Evolutionary conservation across 2,888 invertebrate genomes (phyloP).

Genomic region (Drosophila pseudotalamancana): DNA sequence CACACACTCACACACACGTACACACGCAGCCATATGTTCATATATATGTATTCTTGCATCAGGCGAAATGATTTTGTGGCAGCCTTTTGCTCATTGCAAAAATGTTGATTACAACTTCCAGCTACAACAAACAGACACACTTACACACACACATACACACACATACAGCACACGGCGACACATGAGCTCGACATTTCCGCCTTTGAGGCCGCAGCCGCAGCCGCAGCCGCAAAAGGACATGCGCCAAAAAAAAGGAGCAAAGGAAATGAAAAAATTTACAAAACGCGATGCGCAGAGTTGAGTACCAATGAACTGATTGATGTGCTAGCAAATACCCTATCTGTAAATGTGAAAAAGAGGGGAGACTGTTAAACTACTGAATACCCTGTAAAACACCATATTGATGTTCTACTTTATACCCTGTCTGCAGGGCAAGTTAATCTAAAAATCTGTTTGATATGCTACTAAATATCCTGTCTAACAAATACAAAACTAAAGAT

Average conservation of each 20-base stretch:
- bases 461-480: too few relatives aligned
- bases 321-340: slow-evolving; percentile 4
- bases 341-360: not conserved
- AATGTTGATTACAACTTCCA: slow-evolving; percentile 69
- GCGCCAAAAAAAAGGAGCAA: slow-evolving; percentile 63
- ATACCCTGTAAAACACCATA: too few relatives aligned
- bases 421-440: too few relatives aligned
- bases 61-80: slow-evolving; percentile 31
- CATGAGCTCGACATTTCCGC: slow-evolving; percentile 73
- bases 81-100: slow-evolving; percentile 58
- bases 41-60: not conserved
- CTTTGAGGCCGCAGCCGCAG: slow-evolving; percentile 63
- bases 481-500: too few relatives aligned
- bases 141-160: slow-evolving; percentile 14
- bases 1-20: slow-evolving; percentile 7
- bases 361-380: too few relatives aligned
- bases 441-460: too few relatives aligned
- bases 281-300: slow-evolving; percentile 16
- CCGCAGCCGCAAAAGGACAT: slow-evolving; percentile 67
- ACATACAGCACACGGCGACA: slow-evolving; percentile 63
- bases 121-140: slow-evolving; percentile 34
- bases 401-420: too few relatives aligned
- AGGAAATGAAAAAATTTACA: slow-evolving; percentile 54
- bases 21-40: slow-evolving; percentile 4
- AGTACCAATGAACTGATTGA: not conserved